Base-by-base conservation (phyloP, 2,888 invertebrate genomes). In the Nymphalis urticae region DNA sequence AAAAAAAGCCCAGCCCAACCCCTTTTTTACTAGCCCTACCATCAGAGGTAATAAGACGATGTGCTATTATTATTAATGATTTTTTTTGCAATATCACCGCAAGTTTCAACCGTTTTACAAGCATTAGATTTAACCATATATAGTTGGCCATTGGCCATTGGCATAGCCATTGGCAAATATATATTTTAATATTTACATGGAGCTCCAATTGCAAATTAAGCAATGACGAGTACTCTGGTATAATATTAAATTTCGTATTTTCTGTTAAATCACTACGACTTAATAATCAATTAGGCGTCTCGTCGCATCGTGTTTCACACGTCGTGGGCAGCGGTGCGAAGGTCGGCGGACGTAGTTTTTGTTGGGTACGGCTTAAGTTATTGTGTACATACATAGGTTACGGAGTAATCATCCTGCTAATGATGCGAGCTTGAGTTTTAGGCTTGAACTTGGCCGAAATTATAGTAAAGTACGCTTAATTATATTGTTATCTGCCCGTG, bases 401-500 rank as follows among this genome's bases (percentile, higher is more conserved):
- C 32, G 36, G 60, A 53, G 80, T 83, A 85, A 85, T 82, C 81
- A 79, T 75, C 76, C 76, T 69, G 69, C 76, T 83, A 85, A 85
- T 82, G 83, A 81, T 77, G 76, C 75, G 74, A 70, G 65, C 73
- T 80, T 75, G 69, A 72, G 64, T 77, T 79, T 80, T 83, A 77
- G 73, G 75, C 83, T 86, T 89, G 86, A 88, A 89, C 88, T 88
- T 90, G 89, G 79, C 85, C 85, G 77, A 80, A 77, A 81, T 68
- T 63, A 68, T 73, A 66, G 62, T 62, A 67, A 73, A 76, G 77
- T 79, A 78, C 74, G 59, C 70, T 72, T 77, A 75, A 78, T 80
- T 76, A 77, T 73, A 77, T 66, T 73, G 48, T 77, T 77, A 77
- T 75, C 73, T 77, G 74, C 66, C 72, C 69, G 73, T 74, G 71